These are phyloP conservation scores for Gouania willdenowi DNA, from an alignment of 2,797 vertebrate species.

Conservation along the genomic window DNA sequence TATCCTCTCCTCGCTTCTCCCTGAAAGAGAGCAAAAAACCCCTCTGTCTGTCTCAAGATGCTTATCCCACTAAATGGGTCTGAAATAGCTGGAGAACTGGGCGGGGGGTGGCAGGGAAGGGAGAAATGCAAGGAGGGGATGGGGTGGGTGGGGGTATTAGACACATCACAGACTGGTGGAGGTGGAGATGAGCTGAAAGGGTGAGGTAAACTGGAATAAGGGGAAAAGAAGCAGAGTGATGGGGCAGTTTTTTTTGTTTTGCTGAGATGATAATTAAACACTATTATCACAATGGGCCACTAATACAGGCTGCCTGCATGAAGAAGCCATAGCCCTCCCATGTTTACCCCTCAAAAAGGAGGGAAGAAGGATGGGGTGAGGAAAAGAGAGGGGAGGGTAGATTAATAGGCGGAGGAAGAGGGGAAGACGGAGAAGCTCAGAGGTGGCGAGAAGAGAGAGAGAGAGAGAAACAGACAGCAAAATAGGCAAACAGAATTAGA, in stretches of 20 bases:
- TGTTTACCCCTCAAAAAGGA: constrained; percentile 56
- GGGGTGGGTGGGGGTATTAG: constrained; percentile 48
- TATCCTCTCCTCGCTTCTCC: constrained; percentile 69
- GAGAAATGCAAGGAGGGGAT: constrained; percentile 23
- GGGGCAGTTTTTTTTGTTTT: constrained; percentile 94
- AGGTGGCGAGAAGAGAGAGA: constrained; percentile 19
- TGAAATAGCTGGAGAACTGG: constrained; percentile 72
- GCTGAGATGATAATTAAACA: constrained; percentile 93
- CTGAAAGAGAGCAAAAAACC: constrained; percentile 70
- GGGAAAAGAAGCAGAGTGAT: constrained; percentile 54
- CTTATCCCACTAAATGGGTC: constrained; percentile 76
- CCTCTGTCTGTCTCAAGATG: constrained; percentile 76
- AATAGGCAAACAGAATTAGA: constrained; percentile 69
- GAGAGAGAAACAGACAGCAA: constrained; percentile 37
- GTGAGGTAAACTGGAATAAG: constrained; percentile 11
- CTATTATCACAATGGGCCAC: constrained; percentile 96
- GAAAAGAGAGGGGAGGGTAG: constrained; percentile 39
- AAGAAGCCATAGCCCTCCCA: constrained; percentile 60
- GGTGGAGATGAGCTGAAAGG: neutral
- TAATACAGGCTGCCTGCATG: constrained; percentile 84
- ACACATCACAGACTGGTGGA: constrained; percentile 60
- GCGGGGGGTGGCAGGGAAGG: constrained; percentile 34
- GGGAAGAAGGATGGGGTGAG: constrained; percentile 38
- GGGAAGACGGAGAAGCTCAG: constrained; percentile 41
- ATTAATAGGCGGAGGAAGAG: constrained; percentile 61